Conservation (phyloP, 1,140 invertebrate genomes). For the Drosophila simulans region DNA sequence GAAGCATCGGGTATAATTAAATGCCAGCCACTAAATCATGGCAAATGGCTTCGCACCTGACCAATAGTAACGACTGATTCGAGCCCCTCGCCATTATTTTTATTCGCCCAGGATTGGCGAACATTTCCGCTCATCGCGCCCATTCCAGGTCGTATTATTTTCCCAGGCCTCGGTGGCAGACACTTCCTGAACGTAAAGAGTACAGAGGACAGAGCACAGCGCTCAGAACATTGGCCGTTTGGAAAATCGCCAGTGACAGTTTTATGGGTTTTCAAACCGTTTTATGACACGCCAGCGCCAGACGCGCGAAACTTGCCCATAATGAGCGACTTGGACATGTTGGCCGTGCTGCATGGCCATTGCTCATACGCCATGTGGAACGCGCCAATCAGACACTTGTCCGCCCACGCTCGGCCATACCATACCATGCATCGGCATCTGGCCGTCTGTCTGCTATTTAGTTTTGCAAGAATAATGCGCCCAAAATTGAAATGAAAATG, state of each 20-base stretch:
- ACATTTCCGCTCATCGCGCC: constrained; percentile 55
- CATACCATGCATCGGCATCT: constrained; percentile 7
- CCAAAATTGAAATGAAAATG: constrained; percentile 81
- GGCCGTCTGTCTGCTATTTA: constrained; percentile 55
- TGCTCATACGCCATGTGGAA: constrained; percentile 79
- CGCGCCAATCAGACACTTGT: constrained; percentile 79
- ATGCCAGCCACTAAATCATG: constrained; percentile 29
- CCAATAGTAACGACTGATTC: constrained; percentile 28
- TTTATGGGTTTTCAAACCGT: constrained; percentile 83
- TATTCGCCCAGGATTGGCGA: constrained; percentile 25
- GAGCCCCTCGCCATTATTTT: constrained; percentile 13
- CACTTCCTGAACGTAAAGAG: constrained; percentile 28
- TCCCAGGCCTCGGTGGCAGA: constrained; percentile 37
- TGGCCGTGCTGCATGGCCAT: constrained; percentile 18
- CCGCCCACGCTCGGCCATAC: constrained; percentile 55
- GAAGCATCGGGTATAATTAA: constrained; percentile 16
- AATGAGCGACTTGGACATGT: constrained; percentile 53
- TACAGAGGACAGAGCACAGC: no score
- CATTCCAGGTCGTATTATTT: constrained; percentile 11
- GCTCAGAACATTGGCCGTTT: constrained; percentile 53
- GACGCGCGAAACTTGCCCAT: constrained; percentile 67
- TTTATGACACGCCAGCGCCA: constrained; percentile 68
- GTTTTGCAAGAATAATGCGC: constrained; percentile 74
- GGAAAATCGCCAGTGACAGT: constrained; percentile 73
- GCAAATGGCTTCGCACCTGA: constrained; percentile 17